Conservation (phyloP, 1,140 invertebrate species). For the Hyposmocoma kahamanoa region DNA sequence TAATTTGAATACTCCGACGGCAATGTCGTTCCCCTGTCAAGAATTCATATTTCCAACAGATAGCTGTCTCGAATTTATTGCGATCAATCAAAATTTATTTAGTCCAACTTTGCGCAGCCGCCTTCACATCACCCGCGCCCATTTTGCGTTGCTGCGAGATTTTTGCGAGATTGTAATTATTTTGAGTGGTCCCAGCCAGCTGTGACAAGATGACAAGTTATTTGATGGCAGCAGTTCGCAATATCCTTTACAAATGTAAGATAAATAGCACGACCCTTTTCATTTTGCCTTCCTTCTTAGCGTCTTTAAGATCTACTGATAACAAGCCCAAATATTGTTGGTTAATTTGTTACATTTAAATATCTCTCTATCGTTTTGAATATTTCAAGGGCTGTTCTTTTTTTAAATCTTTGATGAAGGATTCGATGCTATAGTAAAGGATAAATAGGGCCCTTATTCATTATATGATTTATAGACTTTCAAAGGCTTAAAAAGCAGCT, state of each 20-base stretch:
- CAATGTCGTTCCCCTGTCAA: too few species aligned
- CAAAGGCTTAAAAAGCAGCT: conserved; percentile 52
- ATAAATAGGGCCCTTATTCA: background rate
- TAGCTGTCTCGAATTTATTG: background rate
- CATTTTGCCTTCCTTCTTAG: too few species aligned
- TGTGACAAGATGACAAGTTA: conserved; percentile 12
- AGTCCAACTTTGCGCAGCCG: conserved; percentile 11
- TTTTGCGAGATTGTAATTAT: conserved; percentile 34
- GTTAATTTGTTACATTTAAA: background rate
- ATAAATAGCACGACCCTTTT: conserved; percentile 1
- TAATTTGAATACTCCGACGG: too few species aligned
- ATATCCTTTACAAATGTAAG: background rate
- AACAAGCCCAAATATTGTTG: too few species aligned
- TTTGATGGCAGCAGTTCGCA: background rate
- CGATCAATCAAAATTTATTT: conserved; percentile 30
- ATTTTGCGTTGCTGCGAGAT: conserved; percentile 14
- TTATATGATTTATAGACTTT: conserved; percentile 35
- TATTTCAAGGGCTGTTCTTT: background rate
- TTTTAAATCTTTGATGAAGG: background rate
- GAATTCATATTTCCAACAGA: conserved; percentile 7
- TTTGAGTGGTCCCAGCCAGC: conserved; percentile 27
- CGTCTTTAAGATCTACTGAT: too few species aligned
- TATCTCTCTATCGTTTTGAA: background rate
- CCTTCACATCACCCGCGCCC: conserved; percentile 3
- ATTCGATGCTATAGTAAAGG: background rate